Evolutionary conservation across 2,113 vertebrate genomes (phyloP).

Genomic region (Ariopsis seemanni): DNA sequence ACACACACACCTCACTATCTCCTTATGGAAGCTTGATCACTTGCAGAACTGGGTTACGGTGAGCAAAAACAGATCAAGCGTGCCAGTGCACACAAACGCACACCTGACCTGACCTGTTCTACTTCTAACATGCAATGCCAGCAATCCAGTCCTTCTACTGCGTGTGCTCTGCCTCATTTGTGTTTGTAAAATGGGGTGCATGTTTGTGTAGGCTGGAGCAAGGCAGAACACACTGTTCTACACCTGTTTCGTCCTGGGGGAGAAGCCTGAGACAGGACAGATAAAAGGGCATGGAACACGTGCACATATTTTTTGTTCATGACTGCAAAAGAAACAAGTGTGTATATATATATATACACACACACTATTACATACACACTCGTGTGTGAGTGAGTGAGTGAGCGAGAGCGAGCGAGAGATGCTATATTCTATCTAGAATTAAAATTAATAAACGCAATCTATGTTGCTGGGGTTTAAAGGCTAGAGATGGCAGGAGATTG

Average conservation of each 20-base stretch:
- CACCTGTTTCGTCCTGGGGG: conserved; percentile 54
- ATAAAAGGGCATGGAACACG: conserved; percentile 1
- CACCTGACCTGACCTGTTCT: conserved; percentile 27
- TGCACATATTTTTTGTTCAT: conserved; percentile 4
- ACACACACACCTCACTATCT: neutral
- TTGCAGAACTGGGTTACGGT: neutral
- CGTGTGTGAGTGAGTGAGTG: neutral
- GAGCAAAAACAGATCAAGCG: neutral
- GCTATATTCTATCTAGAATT: neutral
- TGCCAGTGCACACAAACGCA: neutral
- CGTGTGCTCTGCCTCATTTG: neutral
- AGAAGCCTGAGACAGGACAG: conserved; percentile 30
- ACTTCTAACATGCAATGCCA: neutral
- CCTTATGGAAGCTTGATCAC: neutral
- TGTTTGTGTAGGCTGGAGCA: conserved; percentile 25
- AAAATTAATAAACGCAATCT: neutral
- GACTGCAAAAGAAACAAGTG: neutral
- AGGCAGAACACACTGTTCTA: conserved; percentile 49
- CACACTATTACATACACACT: too few relatives aligned
- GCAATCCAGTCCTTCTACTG: neutral
- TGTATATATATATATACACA: neutral
- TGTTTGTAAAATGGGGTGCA: conserved; percentile 16
- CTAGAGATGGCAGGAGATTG: neutral
- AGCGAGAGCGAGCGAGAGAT: too few relatives aligned
- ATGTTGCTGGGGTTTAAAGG: neutral